Evolutionary conservation across 2,888 invertebrate species (phyloP), one percentile per base, ranked within the genome.

Genomic region (Acleris cristana): DNA sequence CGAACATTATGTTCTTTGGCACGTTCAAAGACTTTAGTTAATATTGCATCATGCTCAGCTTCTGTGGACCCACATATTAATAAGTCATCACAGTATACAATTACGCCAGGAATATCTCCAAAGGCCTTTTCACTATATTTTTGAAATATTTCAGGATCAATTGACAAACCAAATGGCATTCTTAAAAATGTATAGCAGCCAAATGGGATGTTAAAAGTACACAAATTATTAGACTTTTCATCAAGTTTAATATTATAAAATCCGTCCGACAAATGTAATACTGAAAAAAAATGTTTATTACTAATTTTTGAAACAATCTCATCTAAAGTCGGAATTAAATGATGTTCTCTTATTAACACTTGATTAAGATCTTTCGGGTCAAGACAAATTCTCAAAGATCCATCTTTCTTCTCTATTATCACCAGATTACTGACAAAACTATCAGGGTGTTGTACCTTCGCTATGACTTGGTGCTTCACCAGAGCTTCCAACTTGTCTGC

Each of bases 71-170:
- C 79, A 59, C 70, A 68, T 19, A 83, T 74, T 18, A 78, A 68
- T 34, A 83, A 60, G 67, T 83, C 81, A 74, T 85, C 81, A 65
- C 82, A 80, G 69, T 83, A 83, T 1, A 83, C 69, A 14, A 77
- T 59, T 14, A 82, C 76, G 7, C 79, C 78, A 19, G 76, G 72
- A 45, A 83, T 81, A 54, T 80, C 79, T 34, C 78, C 81, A 71
- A 83, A 84, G 23, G 77, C 73, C 19, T 69, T 70, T 26, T 74
- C 71, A 70, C 79, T 81, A 60, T 72, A 74, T 40, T 71, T 71
- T 65, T 84, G 80, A 72, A 83, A 83, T 14, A 81, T 76, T 73
- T 82, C 84, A 3, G 81, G 76, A 5, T 80, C 76, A 3, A 72
- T 67, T n/a, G 73, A 77, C 8, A 84, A 23, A 0, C 81, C 82